These are phyloP conservation scores for Andrena praecox DNA, from an alignment of 2,888 invertebrate genomes.

Conservation along the genomic window DNA sequence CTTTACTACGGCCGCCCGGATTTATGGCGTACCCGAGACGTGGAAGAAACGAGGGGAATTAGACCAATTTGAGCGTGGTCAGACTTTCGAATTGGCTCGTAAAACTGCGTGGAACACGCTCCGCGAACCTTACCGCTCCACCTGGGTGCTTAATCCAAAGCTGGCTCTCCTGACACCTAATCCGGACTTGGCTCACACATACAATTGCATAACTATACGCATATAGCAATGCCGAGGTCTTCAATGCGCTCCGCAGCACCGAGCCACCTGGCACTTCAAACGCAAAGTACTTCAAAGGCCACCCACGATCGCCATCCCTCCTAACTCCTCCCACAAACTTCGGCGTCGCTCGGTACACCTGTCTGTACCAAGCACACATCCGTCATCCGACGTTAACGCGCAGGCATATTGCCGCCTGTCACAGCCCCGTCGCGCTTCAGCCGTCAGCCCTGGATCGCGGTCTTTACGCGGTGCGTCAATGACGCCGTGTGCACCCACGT, in stretches of 20 bases:
- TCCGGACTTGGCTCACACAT: no score
- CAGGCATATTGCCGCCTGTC: not conserved
- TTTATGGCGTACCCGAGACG: constrained; percentile 19
- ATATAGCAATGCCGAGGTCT: no score
- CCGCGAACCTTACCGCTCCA: not conserved
- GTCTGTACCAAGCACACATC: no score
- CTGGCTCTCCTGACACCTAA: not conserved
- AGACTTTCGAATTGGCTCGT: constrained; percentile 31
- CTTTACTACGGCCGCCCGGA: constrained; percentile 19
- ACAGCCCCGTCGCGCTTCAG: not conserved
- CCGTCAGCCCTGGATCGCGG: not conserved
- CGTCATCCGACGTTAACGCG: no score
- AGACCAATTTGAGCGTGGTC: constrained; percentile 24
- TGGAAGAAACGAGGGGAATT: constrained; percentile 9
- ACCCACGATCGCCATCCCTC: no score
- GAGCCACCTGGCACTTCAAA: no score
- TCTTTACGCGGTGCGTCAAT: constrained; percentile 20
- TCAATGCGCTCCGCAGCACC: no score
- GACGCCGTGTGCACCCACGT: constrained; percentile 38
- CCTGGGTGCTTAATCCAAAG: not conserved
- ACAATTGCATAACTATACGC: no score
- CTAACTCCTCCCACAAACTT: no score
- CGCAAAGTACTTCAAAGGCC: no score
- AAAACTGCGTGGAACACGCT: constrained; percentile 18
- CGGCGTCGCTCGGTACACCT: no score